Evolutionary conservation across 2,797 vertebrate genomes (phyloP).

Genomic region (Lophotriccus pileatus): DNA sequence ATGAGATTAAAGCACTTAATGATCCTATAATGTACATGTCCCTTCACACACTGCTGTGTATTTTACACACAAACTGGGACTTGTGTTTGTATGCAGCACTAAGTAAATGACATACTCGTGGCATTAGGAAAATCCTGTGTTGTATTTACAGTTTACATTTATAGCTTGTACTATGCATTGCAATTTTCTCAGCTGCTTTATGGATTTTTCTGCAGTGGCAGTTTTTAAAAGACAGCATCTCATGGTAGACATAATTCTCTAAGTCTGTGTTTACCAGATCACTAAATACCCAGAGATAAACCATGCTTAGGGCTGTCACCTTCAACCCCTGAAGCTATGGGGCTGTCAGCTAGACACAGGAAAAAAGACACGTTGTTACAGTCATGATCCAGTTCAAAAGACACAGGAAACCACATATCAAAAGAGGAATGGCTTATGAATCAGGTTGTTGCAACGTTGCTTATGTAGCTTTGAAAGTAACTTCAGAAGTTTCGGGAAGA

Average conservation of each 20-base stretch:
- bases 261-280: neutral
- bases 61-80: neutral
- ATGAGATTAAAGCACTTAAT: neutral
- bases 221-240: neutral
- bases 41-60: neutral
- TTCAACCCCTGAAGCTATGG: neutral
- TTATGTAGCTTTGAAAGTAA: neutral
- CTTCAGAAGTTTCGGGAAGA: neutral
- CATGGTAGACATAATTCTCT: neutral
- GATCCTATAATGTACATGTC: neutral
- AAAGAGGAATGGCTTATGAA: neutral
- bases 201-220: neutral
- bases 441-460: neutral
- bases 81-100: neutral
- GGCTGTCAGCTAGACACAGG: neutral
- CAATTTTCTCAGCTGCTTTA: neutral
- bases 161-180: neutral
- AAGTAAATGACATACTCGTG: neutral
- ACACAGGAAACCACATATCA: neutral
- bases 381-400: neutral
- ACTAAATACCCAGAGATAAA: neutral
- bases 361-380: neutral
- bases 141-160: neutral
- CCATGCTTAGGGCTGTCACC: neutral
- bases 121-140: neutral